Base-by-base conservation (phyloP, 2,113 vertebrate genomes). In the Pygoscelis antarcticus region DNA sequence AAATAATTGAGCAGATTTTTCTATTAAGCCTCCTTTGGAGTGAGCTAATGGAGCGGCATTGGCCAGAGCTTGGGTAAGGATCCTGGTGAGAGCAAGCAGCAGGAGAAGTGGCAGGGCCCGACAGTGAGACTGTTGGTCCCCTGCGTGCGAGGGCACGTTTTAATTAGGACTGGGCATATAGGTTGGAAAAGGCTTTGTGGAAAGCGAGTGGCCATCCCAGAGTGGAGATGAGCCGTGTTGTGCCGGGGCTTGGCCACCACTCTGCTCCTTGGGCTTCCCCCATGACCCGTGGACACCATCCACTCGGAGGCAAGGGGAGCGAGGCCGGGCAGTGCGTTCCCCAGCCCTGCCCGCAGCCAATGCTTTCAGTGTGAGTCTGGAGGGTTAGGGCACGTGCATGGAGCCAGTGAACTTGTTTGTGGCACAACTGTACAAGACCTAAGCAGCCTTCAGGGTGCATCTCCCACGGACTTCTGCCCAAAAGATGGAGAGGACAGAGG, bases 1-100 rank as follows among this genome's bases (percentile, higher is more conserved):
- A 82, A 97, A 96, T 96, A 95, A 95, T 96, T 95, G 82, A 97
- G 87, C 58, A 93, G 80, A 17, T 90, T 79, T 79, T 90, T 95
- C 93, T 94, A 66, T 92, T 92, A 90, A 96, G 82, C 87, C 72
- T 94, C 57, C 69, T 81, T 84, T 23, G 32, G 69, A 93, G 65
- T 76, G 85, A 93, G 90, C 69, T 95, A 93, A 95, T 95, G 93
- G 89, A 91, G 58, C 18, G 0, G 55, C 0, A 2, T 19, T 91
- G 86, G 83, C 93, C 52, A 79, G 82, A 55, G 72, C 69, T 90
- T 79, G 80, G 81, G 79, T 93, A 46, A 80, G 62, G 90, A 86
- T 92, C 58, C 70, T 80, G 91, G 30, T 0, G 0, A 88, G 66
- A 83, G 29, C 0, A 0, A 86, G 88, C 4, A 2, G 30, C 52